Evolutionary conservation across 2,797 vertebrate genomes (phyloP).

Genomic region (Channallabes apus): DNA sequence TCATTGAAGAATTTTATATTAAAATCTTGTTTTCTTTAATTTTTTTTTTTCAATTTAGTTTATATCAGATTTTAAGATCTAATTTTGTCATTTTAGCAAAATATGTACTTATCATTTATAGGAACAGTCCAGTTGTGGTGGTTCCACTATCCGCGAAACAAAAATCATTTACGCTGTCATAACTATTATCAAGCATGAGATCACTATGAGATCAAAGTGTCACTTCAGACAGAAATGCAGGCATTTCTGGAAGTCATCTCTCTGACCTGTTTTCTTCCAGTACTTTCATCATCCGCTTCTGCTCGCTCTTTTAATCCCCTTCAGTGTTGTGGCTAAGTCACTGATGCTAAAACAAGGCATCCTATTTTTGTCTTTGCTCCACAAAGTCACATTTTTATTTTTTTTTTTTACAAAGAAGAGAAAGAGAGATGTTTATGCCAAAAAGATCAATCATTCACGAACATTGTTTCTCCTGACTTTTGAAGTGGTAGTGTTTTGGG

Average conservation of each 20-base stretch:
- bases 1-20: neutral
- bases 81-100: neutral
- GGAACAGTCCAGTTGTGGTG: neutral
- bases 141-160: conserved; percentile 7
- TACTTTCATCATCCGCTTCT: conserved; percentile 72
- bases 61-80: neutral
- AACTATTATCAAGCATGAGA: conserved; percentile 42
- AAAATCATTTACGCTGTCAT: conserved; percentile 41
- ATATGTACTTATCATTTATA: neutral
- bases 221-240: conserved; percentile 6
- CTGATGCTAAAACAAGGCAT: conserved; percentile 60
- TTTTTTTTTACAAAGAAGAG: conserved; percentile 49
- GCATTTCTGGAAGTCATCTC: conserved; percentile 7
- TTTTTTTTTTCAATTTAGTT: neutral
- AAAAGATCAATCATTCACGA: conserved; percentile 72
- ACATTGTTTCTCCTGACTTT: conserved; percentile 77
- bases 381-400: conserved; percentile 57
- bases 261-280: conserved; percentile 67
- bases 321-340: conserved; percentile 70
- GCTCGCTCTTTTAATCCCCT: conserved; percentile 66
- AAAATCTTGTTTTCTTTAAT: neutral
- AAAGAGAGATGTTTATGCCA: conserved; percentile 60
- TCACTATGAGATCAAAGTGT: conserved; percentile 28
- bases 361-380: conserved; percentile 60
- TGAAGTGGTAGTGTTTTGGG: conserved; percentile 75